phyloP scores from a whole-genome alignment of 2,888 invertebrate species.

The Drosophila cognata region DNA sequence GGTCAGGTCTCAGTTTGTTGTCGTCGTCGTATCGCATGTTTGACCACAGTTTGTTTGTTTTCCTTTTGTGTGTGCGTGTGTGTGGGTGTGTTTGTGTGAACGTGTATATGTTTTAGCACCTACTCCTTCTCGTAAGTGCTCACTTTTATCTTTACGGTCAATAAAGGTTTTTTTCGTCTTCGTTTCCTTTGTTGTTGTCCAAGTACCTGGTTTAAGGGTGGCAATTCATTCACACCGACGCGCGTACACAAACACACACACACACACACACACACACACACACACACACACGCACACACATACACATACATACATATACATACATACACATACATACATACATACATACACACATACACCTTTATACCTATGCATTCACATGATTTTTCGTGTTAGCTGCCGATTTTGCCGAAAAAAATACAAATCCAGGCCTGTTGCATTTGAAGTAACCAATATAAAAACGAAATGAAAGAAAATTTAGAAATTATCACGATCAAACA shows the following conservation, averaged over 20 bases:
- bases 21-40: slow-evolving; percentile 54
- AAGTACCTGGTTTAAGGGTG: slow-evolving; percentile 55
- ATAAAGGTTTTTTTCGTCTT: slow-evolving; percentile 50
- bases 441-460: not conserved
- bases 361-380: slow-evolving; percentile 8
- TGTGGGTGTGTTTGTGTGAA: slow-evolving; percentile 1
- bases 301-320: slow-evolving; percentile 11
- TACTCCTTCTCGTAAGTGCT: slow-evolving; percentile 63
- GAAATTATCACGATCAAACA: not conserved
- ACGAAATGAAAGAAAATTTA: not conserved
- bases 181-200: slow-evolving; percentile 10
- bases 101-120: slow-evolving; percentile 65
- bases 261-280: slow-evolving; percentile 1
- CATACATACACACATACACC: slow-evolving; percentile 3
- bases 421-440: not conserved
- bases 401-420: slow-evolving; percentile 2
- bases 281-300: slow-evolving; percentile 5
- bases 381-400: slow-evolving; percentile 44
- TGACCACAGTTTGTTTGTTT: slow-evolving; percentile 66
- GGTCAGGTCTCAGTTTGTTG: slow-evolving; percentile 31
- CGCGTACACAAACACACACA: slow-evolving; percentile 9
- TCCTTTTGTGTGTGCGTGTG: slow-evolving; percentile 3
- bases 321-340: not conserved
- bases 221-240: slow-evolving; percentile 40
- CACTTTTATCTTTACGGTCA: slow-evolving; percentile 75